These are phyloP conservation scores for Rynchops niger DNA, from an alignment of 2,113 vertebrate genomes.

Conservation along the genomic window DNA sequence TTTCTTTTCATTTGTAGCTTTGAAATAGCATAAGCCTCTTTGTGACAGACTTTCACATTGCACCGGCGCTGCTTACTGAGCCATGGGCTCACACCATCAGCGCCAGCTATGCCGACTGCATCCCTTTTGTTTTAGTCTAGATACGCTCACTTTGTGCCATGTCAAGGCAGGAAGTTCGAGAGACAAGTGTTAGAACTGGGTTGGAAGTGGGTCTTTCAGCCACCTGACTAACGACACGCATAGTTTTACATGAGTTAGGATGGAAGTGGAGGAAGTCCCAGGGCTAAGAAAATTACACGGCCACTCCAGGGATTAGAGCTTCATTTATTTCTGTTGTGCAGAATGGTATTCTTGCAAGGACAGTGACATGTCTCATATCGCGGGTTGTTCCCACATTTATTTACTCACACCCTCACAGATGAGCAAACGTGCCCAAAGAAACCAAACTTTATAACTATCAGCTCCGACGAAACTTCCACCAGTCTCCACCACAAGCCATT, in stretches of 20 bases:
- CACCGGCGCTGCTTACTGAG: conserved; percentile 48
- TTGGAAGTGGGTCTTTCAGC: conserved; percentile 9
- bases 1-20: conserved; percentile 73
- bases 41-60: conserved; percentile 63
- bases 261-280: neutral
- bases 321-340: neutral
- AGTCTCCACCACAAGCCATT: fast-evolving
- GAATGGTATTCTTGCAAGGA: neutral
- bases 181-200: neutral
- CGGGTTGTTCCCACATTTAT: neutral
- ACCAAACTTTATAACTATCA: neutral
- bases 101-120: neutral
- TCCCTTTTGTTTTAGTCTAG: conserved; percentile 41
- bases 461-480: neutral
- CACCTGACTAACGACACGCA: neutral
- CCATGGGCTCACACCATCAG: neutral
- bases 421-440: neutral
- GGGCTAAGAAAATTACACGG: neutral
- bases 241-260: neutral
- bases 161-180: neutral
- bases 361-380: fast-evolving
- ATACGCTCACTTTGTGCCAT: neutral
- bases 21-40: conserved; percentile 64
- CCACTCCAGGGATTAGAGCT: neutral
- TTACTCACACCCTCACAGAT: neutral